Conservation (phyloP, 1,140 invertebrate species). For the Cotesia glomerata region DNA sequence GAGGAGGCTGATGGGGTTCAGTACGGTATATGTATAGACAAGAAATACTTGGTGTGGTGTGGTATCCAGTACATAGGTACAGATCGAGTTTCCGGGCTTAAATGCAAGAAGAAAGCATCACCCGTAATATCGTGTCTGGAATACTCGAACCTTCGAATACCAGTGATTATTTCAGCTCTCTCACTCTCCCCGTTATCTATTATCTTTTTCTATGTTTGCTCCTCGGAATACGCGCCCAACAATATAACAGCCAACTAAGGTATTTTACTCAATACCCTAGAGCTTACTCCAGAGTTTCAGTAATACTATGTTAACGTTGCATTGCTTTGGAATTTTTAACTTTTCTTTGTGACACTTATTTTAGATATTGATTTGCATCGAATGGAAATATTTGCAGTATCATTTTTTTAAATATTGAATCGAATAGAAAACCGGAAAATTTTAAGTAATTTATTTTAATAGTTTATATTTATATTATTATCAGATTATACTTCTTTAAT, state of each 20-base stretch:
- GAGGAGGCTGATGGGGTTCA: too few species aligned
- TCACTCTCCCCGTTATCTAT: neutral
- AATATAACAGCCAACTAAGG: conserved; percentile 20
- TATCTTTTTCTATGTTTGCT: conserved; percentile 1
- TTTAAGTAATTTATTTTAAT: too few species aligned
- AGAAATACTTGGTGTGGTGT: neutral
- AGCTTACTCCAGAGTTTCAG: neutral
- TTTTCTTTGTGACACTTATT: too few species aligned
- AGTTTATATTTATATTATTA: too few species aligned
- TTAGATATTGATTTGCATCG: too few species aligned
- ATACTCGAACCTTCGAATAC: conserved; percentile 39
- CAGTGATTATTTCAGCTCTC: conserved; percentile 2
- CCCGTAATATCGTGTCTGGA: conserved; percentile 34
- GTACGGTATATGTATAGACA: too few species aligned
- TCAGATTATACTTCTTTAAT: too few species aligned
- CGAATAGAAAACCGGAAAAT: too few species aligned
- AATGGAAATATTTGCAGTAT: too few species aligned
- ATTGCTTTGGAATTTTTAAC: too few species aligned
- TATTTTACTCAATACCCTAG: conserved; percentile 16
- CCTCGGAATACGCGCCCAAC: conserved; percentile 27
- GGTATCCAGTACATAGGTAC: neutral
- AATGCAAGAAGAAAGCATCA: conserved; percentile 24
- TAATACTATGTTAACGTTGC: too few species aligned
- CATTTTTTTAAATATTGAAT: too few species aligned
- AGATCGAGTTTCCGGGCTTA: conserved; percentile 13